Conservation (phyloP, 1,140 invertebrate genomes). For the Drosophila paulistorum region DNA sequence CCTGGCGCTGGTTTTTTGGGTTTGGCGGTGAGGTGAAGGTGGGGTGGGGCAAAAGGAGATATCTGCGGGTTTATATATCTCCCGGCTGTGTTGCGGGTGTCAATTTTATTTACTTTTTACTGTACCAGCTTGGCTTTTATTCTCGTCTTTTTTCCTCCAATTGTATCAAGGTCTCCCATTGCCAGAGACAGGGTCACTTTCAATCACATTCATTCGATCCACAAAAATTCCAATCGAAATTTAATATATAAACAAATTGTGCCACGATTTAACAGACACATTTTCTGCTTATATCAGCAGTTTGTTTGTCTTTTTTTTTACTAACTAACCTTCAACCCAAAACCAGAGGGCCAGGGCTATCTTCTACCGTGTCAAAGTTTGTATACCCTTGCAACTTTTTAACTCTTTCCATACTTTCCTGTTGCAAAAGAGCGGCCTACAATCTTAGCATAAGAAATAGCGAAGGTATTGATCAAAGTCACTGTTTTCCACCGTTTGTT, state of each 20-base stretch:
- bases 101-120: slow-evolving; percentile 67
- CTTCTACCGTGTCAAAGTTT: too few species aligned
- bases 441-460: too few species aligned
- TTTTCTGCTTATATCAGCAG: too few species aligned
- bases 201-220: slow-evolving; percentile 10
- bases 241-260: background rate
- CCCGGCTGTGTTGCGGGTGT: slow-evolving; percentile 45
- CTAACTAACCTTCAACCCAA: too few species aligned
- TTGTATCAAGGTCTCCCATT: background rate
- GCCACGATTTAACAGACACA: background rate
- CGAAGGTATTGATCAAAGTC: too few species aligned
- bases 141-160: slow-evolving; percentile 18
- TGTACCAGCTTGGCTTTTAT: slow-evolving; percentile 60
- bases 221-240: slow-evolving; percentile 27
- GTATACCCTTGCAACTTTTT: too few species aligned
- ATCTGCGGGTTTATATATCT: slow-evolving; percentile 36
- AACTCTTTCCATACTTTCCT: too few species aligned
- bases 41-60: background rate
- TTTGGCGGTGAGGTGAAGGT: background rate
- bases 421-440: too few species aligned
- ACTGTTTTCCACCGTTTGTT: too few species aligned
- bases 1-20: slow-evolving; percentile 12
- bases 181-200: slow-evolving; percentile 11
- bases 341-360: too few species aligned
- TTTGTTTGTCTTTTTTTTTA: too few species aligned